Evolutionary conservation across 2,113 vertebrate species (phyloP).

Genomic region (Ciconia boyciana): DNA sequence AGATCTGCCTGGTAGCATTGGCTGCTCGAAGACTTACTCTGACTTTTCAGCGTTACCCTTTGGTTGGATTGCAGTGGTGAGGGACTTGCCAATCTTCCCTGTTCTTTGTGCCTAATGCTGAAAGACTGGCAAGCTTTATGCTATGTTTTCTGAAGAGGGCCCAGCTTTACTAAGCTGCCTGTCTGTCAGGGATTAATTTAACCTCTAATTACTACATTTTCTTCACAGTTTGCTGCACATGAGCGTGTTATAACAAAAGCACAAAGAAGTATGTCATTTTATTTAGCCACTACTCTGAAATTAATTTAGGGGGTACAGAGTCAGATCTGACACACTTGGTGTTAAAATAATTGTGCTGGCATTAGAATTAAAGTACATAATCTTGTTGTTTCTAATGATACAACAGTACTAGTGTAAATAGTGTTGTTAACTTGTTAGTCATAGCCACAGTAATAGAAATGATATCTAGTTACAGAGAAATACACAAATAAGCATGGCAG

Average conservation of each 20-base stretch:
- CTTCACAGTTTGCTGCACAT: slow-evolving; percentile 72
- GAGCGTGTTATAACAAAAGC: slow-evolving; percentile 75
- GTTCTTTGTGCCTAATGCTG: slow-evolving; percentile 61
- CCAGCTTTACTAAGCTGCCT: slow-evolving; percentile 65
- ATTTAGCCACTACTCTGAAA: slow-evolving; percentile 69
- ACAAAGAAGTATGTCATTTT: slow-evolving; percentile 71
- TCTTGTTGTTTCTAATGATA: slow-evolving; percentile 67
- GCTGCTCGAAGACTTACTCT: neutral
- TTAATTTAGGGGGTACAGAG: slow-evolving; percentile 69
- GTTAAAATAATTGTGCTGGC: slow-evolving; percentile 68
- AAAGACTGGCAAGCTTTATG: slow-evolving; percentile 62
- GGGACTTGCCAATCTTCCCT: slow-evolving; percentile 39
- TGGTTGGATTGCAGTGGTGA: slow-evolving; percentile 23
- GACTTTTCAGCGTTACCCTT: slow-evolving; percentile 8
- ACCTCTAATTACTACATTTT: slow-evolving; percentile 81
- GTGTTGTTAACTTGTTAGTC: slow-evolving; percentile 39
- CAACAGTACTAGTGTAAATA: slow-evolving; percentile 51
- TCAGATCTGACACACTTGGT: slow-evolving; percentile 67
- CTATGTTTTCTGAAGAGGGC: slow-evolving; percentile 66
- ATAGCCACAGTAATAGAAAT: neutral
- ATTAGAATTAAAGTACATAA: slow-evolving; percentile 63
- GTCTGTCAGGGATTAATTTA: slow-evolving; percentile 81
- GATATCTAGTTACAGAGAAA: neutral
- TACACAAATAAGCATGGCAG: neutral
- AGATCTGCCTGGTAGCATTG: slow-evolving; percentile 10